Percentiles rank a stretch among this genome's conserved stretches.
Conservation (phyloP, 2,888 invertebrate species). For the Cephus sareptanus region DNA sequence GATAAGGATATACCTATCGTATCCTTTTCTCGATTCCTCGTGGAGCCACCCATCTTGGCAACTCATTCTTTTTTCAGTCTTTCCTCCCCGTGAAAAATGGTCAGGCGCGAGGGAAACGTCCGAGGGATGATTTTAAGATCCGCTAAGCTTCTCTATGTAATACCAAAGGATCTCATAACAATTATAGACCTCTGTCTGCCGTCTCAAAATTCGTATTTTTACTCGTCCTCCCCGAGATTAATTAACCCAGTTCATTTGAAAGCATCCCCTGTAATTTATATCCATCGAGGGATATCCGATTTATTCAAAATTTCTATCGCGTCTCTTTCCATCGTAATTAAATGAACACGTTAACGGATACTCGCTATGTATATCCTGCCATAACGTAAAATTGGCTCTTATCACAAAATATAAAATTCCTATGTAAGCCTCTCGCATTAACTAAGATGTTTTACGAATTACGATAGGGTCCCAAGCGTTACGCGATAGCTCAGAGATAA, state of each 20-base stretch:
- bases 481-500: conserved; percentile 20
- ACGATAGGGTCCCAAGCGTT: neutral
- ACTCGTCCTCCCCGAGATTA: neutral
- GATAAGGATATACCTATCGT: neutral
- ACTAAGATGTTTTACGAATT: neutral
- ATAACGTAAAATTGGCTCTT: neutral
- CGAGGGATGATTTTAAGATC: neutral
- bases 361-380: neutral
- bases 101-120: neutral
- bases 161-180: neutral
- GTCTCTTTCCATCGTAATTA: neutral
- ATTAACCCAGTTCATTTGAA: neutral
- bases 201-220: neutral
- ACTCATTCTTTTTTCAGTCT: neutral
- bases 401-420: neutral
- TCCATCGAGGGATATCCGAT: neutral
- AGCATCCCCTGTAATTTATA: neutral
- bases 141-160: neutral
- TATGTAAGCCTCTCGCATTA: neutral
- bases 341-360: neutral
- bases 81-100: neutral
- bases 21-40: neutral
- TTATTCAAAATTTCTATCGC: neutral
- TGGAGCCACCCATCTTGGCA: neutral
- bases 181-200: neutral